phyloP scores from a whole-genome alignment of 2,113 vertebrate genomes.

The Bucco capensis region DNA sequence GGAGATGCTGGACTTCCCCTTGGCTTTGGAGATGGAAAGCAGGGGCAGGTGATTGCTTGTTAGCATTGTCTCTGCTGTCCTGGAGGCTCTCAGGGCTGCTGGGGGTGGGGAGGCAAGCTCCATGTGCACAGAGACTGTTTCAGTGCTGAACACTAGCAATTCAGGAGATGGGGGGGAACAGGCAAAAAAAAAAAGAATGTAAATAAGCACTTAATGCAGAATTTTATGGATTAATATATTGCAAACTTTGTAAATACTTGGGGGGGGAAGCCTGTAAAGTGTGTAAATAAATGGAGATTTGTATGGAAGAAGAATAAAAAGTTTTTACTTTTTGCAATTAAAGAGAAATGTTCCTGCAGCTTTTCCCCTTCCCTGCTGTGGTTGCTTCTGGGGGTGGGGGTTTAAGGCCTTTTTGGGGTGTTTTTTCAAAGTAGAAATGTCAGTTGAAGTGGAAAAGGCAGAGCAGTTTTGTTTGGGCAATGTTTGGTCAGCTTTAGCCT shows the following conservation, averaged over 20 bases:
- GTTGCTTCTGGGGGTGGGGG: neutral
- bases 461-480: neutral
- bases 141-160: neutral
- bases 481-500: neutral
- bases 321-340: constrained; percentile 74
- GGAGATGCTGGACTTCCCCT: constrained; percentile 3
- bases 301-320: constrained; percentile 43
- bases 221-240: constrained; percentile 58
- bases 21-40: neutral
- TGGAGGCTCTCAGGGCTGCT: constrained; percentile 53
- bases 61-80: neutral
- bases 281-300: constrained; percentile 66
- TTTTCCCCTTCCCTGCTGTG: neutral
- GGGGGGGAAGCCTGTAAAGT: constrained; percentile 42
- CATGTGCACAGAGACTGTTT: constrained; percentile 18
- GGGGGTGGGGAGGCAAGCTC: constrained; percentile 11
- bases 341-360: constrained; percentile 42
- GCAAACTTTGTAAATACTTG: constrained; percentile 54
- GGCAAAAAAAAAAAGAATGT: neutral
- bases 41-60: neutral
- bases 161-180: neutral
- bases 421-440: neutral
- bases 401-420: neutral
- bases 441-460: neutral
- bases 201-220: constrained; percentile 64